phyloP scores from a whole-genome alignment of 64 coral and sea anemone species.

The Montipora efflorescens region DNA sequence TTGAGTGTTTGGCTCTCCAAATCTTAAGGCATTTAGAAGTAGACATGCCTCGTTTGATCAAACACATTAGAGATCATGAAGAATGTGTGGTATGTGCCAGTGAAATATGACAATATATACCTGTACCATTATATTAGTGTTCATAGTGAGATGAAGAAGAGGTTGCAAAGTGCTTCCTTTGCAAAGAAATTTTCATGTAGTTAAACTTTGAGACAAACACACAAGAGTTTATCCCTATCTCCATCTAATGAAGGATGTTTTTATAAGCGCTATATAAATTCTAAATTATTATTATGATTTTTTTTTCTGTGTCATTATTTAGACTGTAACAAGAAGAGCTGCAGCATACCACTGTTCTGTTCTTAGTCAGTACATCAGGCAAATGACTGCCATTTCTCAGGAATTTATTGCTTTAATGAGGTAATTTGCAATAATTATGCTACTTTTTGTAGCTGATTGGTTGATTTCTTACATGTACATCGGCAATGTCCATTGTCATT shows the following conservation, averaged over 20 bases:
- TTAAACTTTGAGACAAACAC: too few species aligned
- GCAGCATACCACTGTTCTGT: neutral
- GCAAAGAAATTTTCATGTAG: too few species aligned
- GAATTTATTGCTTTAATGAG: conserved; percentile 17
- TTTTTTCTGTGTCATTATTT: neutral
- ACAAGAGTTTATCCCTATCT: too few species aligned
- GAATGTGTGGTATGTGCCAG: conserved; percentile 7
- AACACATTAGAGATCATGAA: neutral
- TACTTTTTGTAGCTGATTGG: neutral
- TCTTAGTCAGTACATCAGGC: conserved; percentile 31
- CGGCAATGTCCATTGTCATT: too few species aligned
- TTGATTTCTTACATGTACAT: neutral
- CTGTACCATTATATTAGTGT: too few species aligned
- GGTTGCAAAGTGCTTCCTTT: too few species aligned
- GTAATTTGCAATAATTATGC: neutral
- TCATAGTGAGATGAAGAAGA: too few species aligned
- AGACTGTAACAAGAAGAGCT: neutral
- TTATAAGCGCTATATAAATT: too few species aligned
- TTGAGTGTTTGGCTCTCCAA: conserved; percentile 14
- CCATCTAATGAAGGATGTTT: too few species aligned
- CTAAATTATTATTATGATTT: too few species aligned
- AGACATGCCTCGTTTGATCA: neutral
- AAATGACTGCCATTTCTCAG: conserved; percentile 23
- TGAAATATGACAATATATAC: neutral
- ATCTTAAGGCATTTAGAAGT: conserved; percentile 20